Base-by-base conservation (phyloP, 2,797 vertebrate genomes). In the Rhinichthys osculus region DNA sequence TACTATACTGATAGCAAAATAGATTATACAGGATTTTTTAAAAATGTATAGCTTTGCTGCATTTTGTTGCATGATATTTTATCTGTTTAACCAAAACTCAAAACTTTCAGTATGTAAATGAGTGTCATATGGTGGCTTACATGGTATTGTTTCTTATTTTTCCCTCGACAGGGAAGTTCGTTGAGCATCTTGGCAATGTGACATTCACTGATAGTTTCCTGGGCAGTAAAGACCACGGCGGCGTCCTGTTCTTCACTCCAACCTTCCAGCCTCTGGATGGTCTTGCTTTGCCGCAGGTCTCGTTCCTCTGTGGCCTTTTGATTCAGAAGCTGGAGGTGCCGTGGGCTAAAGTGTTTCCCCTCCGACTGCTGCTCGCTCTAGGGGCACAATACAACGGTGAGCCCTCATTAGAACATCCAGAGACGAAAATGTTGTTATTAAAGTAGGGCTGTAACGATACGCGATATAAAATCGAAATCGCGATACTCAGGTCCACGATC, bases 281-380 rank as follows among this genome's bases (percentile, higher is more conserved):
- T 77, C 94, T 96, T 1, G 86, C 92, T 4, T 91, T 98, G 50
- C 97, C 98, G 10, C 88, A 94, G 19, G 93, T 89, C 72, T 96
- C 97, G 30, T 97, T 97, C 91, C 94, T 99, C 83, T 98, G 86
- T 84, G 98, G 98, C 19, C 87, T 99, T 91, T 96, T 99, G 38
- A 95, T 99, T 90, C 97, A 98, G 91, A 98, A 98, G 78, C 91
- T 97, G 90, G 98, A 99, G 92, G 96, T 98, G 62, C 97, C 97
- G 5, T 99, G 97, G 98, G 97, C 97, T 84, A 99, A 99, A 88
- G 97, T 98, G 86, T 99, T 99, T 88, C 97, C 98, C 1, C 96
- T 98, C 33, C 94, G 97, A 67, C 94, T 99, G 90, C 95, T 99
- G 79, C 94, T 99, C 42, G 95, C 97, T 93, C 88, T 99, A 74